Conservation (phyloP, 2,888 invertebrate species). For the Agriotes lineatus region DNA sequence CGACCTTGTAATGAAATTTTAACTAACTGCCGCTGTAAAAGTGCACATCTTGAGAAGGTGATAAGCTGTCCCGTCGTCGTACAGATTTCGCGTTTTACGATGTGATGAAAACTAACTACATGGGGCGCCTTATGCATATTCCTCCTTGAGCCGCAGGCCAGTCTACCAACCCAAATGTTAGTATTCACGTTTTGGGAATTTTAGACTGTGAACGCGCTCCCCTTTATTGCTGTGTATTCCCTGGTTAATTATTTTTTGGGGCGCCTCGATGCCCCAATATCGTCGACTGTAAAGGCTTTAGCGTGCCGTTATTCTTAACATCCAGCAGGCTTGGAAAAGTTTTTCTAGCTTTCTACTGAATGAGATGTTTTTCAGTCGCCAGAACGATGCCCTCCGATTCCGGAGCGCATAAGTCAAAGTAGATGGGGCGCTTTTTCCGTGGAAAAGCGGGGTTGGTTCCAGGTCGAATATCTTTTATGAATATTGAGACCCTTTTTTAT, state of each 20-base stretch:
- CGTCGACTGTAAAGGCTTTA: too few relatives aligned
- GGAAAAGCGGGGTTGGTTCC: too few relatives aligned
- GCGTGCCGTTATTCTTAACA: too few relatives aligned
- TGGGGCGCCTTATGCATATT: not conserved
- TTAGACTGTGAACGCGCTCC: constrained; percentile 16
- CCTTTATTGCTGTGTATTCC: constrained; percentile 7
- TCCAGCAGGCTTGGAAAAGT: too few relatives aligned
- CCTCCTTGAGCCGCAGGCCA: not conserved
- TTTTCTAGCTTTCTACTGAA: too few relatives aligned
- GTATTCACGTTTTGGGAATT: not conserved
- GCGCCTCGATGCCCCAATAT: not conserved
- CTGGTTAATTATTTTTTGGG: not conserved
- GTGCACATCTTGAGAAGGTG: not conserved
- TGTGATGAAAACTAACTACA: constrained; percentile 3
- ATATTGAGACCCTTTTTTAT: too few relatives aligned
- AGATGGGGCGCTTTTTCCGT: too few relatives aligned
- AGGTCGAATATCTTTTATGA: too few relatives aligned
- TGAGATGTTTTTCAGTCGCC: too few relatives aligned
- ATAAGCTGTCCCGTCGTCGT: not conserved
- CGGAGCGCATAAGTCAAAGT: too few relatives aligned
- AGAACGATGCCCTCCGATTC: too few relatives aligned
- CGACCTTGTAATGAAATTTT: not conserved
- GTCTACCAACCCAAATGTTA: not conserved
- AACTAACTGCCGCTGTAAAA: not conserved
- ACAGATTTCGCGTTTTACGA: not conserved